A percentile compares a stretch with the other conserved stretches of the same genome.
Evolutionary conservation across 2,888 invertebrate species (phyloP).

Genomic region (Mellilla xanthometata): DNA sequence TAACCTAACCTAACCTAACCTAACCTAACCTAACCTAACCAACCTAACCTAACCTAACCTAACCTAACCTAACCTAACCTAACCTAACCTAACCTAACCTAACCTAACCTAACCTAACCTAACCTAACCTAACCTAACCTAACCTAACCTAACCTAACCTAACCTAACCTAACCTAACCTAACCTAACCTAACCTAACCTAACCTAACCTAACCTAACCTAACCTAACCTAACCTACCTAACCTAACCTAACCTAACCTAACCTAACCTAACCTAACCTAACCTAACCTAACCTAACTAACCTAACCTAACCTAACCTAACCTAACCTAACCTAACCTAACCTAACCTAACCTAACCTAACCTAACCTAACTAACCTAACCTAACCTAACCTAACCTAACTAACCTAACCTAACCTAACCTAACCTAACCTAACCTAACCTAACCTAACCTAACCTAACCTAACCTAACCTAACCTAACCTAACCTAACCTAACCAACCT

Average conservation of each 20-base stretch:
- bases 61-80: conserved; percentile 2
- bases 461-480: conserved; percentile 2
- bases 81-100: conserved; percentile 2
- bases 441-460: conserved; percentile 2
- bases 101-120: conserved; percentile 2
- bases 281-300: conserved; percentile 1
- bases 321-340: conserved; percentile 2
- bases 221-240: conserved; percentile 2
- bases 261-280: conserved; percentile 2
- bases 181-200: conserved; percentile 1
- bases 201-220: conserved; percentile 1
- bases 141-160: conserved; percentile 2
- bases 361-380: conserved; percentile 1
- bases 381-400: conserved; percentile 2
- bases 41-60: conserved; percentile 1
- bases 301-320: conserved; percentile 2
- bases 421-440: conserved; percentile 1
- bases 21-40: conserved; percentile 2
- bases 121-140: conserved; percentile 2
- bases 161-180: conserved; percentile 2
- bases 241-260: conserved; percentile 2
- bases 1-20: conserved; percentile 19
- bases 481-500: conserved; percentile 1
- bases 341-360: conserved; percentile 2
- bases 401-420: conserved; percentile 2